Conservation (phyloP, 2,888 invertebrate species). For the Mythimna ferrago region DNA sequence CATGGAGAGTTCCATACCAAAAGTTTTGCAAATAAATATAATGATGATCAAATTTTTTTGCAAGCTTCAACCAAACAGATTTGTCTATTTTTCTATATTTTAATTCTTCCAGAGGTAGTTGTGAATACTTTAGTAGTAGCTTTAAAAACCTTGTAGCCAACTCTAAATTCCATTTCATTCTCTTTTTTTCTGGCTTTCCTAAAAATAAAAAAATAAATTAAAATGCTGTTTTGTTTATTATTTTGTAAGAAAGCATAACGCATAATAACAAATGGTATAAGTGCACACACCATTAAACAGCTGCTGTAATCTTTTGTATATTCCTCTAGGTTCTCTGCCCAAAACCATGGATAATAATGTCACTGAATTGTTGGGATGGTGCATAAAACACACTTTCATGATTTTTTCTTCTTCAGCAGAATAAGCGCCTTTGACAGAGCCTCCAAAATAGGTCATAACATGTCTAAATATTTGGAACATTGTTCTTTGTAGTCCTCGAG, state of each 20-base stretch:
- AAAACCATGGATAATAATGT: slow-evolving; percentile 73
- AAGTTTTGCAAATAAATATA: slow-evolving; percentile 73
- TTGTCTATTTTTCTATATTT: slow-evolving; percentile 77
- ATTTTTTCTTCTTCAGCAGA: slow-evolving; percentile 78
- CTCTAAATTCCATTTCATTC: slow-evolving; percentile 76
- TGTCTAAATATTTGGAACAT: slow-evolving; percentile 80
- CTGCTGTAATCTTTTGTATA: slow-evolving; percentile 73
- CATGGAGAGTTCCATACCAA: slow-evolving; percentile 80
- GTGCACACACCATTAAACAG: slow-evolving; percentile 66
- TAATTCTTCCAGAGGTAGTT: slow-evolving; percentile 73
- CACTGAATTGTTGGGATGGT: slow-evolving; percentile 73
- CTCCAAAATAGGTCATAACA: slow-evolving; percentile 71
- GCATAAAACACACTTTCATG: slow-evolving; percentile 78
- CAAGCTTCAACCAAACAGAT: slow-evolving; percentile 76
- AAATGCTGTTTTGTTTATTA: not conserved
- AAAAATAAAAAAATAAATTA: slow-evolving; percentile 6
- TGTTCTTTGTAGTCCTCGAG: slow-evolving; percentile 79
- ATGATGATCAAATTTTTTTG: slow-evolving; percentile 74
- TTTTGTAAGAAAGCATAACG: not conserved
- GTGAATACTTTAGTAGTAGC: slow-evolving; percentile 73
- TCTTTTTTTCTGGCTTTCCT: slow-evolving; percentile 74
- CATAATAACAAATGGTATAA: not conserved
- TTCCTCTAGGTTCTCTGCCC: slow-evolving; percentile 78
- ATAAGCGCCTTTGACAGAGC: slow-evolving; percentile 71
- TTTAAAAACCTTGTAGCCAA: slow-evolving; percentile 77